A percentile compares a stretch with the other conserved stretches of the same genome.
phyloP scores from a whole-genome alignment of 2,797 vertebrate species.

The Bradypodion ventrale region DNA sequence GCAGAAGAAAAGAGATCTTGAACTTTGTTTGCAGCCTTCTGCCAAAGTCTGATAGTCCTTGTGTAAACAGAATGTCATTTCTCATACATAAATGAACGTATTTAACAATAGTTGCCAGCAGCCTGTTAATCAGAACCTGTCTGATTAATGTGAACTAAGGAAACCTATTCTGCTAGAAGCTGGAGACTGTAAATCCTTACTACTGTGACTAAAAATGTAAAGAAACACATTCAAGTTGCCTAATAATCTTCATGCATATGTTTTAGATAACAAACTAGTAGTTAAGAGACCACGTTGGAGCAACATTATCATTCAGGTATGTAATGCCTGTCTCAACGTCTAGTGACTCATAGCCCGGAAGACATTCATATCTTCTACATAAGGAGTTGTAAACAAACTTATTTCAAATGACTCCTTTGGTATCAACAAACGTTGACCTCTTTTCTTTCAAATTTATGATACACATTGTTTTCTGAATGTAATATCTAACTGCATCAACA shows the following conservation, averaged over 20 bases:
- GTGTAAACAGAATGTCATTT: background rate
- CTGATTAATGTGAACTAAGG: background rate
- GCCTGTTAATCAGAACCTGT: background rate
- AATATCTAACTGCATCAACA: background rate
- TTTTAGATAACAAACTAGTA: background rate
- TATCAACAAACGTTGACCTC: background rate
- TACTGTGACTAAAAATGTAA: background rate
- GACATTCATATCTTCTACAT: conserved; percentile 6
- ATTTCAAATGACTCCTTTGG: background rate
- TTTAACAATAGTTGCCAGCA: background rate
- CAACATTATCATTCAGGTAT: background rate
- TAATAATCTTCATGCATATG: background rate
- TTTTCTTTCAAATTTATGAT: background rate
- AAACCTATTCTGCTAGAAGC: background rate
- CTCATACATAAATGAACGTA: background rate
- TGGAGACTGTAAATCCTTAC: background rate
- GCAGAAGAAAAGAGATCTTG: too few relatives aligned
- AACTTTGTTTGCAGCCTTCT: too few relatives aligned
- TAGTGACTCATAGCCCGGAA: background rate
- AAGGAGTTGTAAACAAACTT: background rate
- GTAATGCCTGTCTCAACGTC: background rate
- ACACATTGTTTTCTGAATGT: background rate
- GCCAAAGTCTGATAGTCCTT: background rate
- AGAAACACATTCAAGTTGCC: background rate
- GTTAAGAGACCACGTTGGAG: background rate